Evolutionary conservation across 2,113 vertebrate genomes (phyloP).

Genomic region (Ancistrus triradiatus): DNA sequence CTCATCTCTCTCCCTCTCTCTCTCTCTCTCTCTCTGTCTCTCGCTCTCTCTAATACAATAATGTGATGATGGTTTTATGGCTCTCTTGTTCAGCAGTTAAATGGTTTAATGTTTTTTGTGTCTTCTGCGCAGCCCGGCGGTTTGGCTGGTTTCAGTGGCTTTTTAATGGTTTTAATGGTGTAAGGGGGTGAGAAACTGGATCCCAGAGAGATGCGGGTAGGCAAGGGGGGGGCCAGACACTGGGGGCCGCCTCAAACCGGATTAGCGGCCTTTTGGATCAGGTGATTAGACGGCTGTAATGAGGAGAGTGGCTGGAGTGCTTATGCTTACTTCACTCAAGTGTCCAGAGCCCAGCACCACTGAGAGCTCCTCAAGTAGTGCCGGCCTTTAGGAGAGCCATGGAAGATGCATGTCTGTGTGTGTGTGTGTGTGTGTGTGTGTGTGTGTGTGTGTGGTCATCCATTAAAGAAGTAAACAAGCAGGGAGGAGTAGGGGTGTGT

Average conservation of each 20-base stretch:
- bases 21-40: conserved; percentile 4
- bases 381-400: conserved; percentile 44
- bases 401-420: conserved; percentile 34
- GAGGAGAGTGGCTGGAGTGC: conserved; percentile 47
- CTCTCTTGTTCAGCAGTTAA: conserved; percentile 47
- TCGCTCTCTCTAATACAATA: conserved; percentile 39
- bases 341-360: conserved; percentile 41
- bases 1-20: conserved; percentile 9
- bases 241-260: conserved; percentile 46
- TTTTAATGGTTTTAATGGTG: conserved; percentile 51
- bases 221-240: conserved; percentile 28
- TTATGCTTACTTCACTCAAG: conserved; percentile 45
- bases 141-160: conserved; percentile 52
- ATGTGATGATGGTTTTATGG: conserved; percentile 50
- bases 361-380: conserved; percentile 47
- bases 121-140: conserved; percentile 37
- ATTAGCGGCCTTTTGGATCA: conserved; percentile 50
- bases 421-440: conserved; percentile 22
- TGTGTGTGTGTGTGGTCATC: conserved; percentile 34
- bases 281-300: conserved; percentile 46
- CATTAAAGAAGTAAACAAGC: conserved; percentile 47
- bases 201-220: conserved; percentile 37
- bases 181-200: conserved; percentile 46
- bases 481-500: conserved; percentile 57
- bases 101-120: conserved; percentile 44